These are phyloP conservation scores for Nestor notabilis DNA, from an alignment of 2,113 vertebrate species.

Conservation along the genomic window DNA sequence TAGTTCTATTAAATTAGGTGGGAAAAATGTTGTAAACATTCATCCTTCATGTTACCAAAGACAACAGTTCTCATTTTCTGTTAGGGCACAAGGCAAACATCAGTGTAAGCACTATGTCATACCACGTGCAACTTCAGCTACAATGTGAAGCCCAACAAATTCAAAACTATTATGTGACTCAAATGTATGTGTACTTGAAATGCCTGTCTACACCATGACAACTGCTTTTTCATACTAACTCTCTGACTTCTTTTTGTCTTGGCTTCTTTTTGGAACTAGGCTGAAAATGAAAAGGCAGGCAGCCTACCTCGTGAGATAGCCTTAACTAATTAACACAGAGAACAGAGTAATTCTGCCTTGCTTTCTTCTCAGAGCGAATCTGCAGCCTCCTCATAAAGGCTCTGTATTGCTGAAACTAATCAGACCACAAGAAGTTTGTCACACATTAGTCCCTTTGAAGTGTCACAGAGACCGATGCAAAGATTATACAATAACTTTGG, in stretches of 20 bases:
- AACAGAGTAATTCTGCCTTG: background rate
- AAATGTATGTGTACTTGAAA: background rate
- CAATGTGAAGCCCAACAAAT: background rate
- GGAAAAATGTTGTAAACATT: background rate
- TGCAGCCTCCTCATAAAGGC: background rate
- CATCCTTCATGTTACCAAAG: background rate
- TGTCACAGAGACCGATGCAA: slow-evolving; percentile 11
- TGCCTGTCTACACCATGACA: slow-evolving; percentile 19
- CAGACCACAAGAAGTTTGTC: slow-evolving; percentile 5
- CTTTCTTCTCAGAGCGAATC: background rate
- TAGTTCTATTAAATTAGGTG: background rate
- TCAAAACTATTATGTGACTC: background rate
- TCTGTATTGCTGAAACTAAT: slow-evolving; percentile 11
- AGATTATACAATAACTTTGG: background rate
- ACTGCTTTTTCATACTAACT: slow-evolving; percentile 21
- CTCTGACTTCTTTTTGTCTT: background rate
- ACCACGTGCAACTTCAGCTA: background rate
- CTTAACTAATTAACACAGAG: background rate
- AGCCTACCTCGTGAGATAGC: background rate
- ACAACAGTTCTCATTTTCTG: background rate
- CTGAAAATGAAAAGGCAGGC: slow-evolving; percentile 20
- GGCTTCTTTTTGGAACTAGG: background rate
- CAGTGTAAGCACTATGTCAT: background rate
- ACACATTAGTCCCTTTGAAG: slow-evolving; percentile 14
- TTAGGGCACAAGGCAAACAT: background rate